phyloP scores from a whole-genome alignment of 2,797 vertebrate species.

The Uromys caudimaculatus region DNA sequence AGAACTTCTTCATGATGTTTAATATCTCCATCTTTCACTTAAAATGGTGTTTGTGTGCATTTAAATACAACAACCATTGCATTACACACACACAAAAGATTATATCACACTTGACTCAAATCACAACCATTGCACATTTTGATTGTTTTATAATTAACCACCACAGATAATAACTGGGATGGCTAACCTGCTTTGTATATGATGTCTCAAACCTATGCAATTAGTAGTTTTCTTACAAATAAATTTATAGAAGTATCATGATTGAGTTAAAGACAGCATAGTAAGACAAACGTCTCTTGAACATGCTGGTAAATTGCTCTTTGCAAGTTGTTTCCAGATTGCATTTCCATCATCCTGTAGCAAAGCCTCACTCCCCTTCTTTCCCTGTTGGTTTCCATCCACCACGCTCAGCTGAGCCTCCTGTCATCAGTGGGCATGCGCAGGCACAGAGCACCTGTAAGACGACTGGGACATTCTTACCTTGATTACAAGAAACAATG shows the following conservation, averaged over 20 bases:
- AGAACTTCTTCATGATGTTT: not conserved
- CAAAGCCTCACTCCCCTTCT: not conserved
- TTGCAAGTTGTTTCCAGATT: not conserved
- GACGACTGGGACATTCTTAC: not conserved
- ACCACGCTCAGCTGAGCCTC: not conserved
- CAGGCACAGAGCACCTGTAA: not conserved
- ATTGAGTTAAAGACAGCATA: not conserved
- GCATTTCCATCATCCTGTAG: not conserved
- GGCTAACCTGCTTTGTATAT: not conserved
- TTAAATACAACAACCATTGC: not conserved
- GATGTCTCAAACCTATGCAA: not conserved
- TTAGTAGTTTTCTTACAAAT: constrained; percentile 11
- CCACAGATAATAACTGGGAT: not conserved
- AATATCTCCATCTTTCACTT: constrained; percentile 23
- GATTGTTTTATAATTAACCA: constrained; percentile 38
- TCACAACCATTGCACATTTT: not conserved
- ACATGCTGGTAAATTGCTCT: not conserved
- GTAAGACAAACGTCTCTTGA: not conserved
- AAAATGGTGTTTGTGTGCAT: constrained; percentile 31
- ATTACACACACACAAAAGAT: not conserved
- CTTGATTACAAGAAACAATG: constrained; percentile 4
- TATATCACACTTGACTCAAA: not conserved
- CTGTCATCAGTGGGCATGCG: not conserved
- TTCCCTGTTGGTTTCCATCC: not conserved
- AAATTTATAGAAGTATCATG: constrained; percentile 7